These are phyloP conservation scores for Drosophila mojavensis DNA, from an alignment of 1,140 invertebrate species.

Conservation along the genomic window DNA sequence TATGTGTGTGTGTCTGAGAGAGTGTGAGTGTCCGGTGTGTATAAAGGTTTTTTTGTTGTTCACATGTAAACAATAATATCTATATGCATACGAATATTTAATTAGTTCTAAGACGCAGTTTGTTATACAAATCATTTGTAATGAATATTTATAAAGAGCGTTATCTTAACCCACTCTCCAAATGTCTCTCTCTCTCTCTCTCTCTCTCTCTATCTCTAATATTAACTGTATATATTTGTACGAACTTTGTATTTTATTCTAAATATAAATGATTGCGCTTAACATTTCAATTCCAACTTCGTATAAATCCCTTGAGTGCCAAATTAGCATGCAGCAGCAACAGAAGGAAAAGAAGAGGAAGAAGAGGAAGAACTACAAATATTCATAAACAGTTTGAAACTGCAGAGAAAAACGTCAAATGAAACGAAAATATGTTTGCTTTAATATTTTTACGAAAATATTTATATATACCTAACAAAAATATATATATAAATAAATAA, in stretches of 20 bases:
- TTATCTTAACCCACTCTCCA: conserved; percentile 35
- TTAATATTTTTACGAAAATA: conserved; percentile 58
- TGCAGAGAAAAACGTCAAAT: conserved; percentile 18
- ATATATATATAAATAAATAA: conserved; percentile 18
- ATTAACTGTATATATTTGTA: conserved; percentile 53
- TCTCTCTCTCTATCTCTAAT: neutral
- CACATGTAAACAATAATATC: conserved; percentile 38
- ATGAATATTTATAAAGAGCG: conserved; percentile 72
- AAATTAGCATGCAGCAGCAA: conserved; percentile 38
- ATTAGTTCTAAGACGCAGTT: conserved; percentile 77
- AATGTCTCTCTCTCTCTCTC: neutral
- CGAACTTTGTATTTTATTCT: conserved; percentile 21
- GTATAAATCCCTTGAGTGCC: conserved; percentile 32
- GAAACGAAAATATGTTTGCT: conserved; percentile 42
- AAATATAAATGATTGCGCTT: conserved; percentile 8
- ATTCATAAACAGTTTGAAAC: conserved; percentile 64
- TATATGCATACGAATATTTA: conserved; percentile 70
- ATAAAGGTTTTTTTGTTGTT: conserved; percentile 53
- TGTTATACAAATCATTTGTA: conserved; percentile 80
- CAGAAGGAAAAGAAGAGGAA: conserved; percentile 14
- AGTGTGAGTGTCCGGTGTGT: conserved; percentile 1
- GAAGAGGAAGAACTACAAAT: conserved; percentile 29
- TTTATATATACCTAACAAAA: conserved; percentile 15
- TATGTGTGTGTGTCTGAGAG: neutral
- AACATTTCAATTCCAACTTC: conserved; percentile 9